Percentiles rank a stretch among this genome's conserved stretches.
Conservation (phyloP, 2,888 invertebrate genomes). For the Caenorhabditis becei region DNA sequence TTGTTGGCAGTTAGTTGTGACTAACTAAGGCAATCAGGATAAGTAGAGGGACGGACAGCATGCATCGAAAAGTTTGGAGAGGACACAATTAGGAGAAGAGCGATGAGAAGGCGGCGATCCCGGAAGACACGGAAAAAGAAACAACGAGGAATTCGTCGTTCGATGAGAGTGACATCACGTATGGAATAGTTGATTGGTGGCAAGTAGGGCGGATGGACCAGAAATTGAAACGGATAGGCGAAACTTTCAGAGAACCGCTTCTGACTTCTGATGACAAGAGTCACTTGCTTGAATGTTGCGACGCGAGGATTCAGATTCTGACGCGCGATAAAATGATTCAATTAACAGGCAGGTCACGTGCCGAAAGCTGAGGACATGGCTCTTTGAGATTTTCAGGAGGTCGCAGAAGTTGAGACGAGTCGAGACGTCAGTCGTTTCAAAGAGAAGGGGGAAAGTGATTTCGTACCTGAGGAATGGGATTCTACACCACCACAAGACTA, state of each 20-base stretch:
- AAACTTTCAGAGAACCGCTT: not conserved
- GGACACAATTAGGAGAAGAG: constrained; percentile 39
- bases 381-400: constrained; percentile 50
- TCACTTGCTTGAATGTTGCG: constrained; percentile 19
- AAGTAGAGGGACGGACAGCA: constrained; percentile 30
- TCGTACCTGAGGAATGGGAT: constrained; percentile 54
- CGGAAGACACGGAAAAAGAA: constrained; percentile 40
- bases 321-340: constrained; percentile 61
- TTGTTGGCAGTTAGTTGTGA: constrained; percentile 45
- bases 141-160: constrained; percentile 37
- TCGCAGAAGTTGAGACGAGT: constrained; percentile 36
- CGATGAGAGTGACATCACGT: constrained; percentile 52
- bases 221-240: constrained; percentile 5
- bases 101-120: constrained; percentile 15
- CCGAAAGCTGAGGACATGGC: constrained; percentile 8
- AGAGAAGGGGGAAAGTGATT: constrained; percentile 33
- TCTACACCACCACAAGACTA: constrained; percentile 37
- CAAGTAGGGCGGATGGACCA: constrained; percentile 16
- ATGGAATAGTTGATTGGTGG: constrained; percentile 39
- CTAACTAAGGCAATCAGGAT: constrained; percentile 57
- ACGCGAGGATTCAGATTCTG: constrained; percentile 37
- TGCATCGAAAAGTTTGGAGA: constrained; percentile 30
- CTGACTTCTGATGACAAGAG: not conserved
- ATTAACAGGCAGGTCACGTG: constrained; percentile 55
- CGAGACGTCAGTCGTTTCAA: not conserved